Conservation (phyloP, 2,797 vertebrate species). For the Enteromius argenteus region DNA sequence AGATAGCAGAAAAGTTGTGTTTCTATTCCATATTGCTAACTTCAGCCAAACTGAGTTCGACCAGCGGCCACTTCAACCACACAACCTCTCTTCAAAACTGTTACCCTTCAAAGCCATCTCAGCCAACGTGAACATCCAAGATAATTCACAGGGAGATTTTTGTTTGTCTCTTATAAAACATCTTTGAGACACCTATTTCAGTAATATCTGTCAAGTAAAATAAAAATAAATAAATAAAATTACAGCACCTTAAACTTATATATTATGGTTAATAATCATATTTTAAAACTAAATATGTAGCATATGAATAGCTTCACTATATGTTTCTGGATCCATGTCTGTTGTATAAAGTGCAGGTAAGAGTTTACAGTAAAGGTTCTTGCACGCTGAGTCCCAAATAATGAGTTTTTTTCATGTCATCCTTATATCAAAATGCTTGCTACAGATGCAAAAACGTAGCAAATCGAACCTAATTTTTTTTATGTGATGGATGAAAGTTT, state of each 20-base stretch:
- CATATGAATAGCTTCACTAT: neutral
- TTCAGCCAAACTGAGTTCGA: neutral
- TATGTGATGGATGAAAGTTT: neutral
- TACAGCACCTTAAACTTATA: constrained; percentile 1
- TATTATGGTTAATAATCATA: neutral
- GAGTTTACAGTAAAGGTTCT: neutral
- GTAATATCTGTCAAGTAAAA: neutral
- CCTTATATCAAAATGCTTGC: no score
- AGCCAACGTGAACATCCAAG: neutral
- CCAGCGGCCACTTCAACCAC: neutral
- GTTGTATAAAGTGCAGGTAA: neutral
- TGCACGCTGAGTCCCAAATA: no score
- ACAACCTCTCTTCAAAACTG: neutral
- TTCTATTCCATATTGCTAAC: neutral
- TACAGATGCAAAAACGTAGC: neutral
- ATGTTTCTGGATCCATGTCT: neutral
- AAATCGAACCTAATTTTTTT: neutral
- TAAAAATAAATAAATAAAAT: neutral
- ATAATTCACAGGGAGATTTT: neutral
- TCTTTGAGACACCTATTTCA: neutral
- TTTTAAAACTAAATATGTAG: neutral
- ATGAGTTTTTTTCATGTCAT: neutral
- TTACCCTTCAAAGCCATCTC: neutral
- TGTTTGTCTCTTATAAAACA: neutral
- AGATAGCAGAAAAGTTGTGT: neutral